These are phyloP conservation scores for Trypoxylus dichotomus DNA, from an alignment of 1,140 invertebrate species.

Conservation along the genomic window DNA sequence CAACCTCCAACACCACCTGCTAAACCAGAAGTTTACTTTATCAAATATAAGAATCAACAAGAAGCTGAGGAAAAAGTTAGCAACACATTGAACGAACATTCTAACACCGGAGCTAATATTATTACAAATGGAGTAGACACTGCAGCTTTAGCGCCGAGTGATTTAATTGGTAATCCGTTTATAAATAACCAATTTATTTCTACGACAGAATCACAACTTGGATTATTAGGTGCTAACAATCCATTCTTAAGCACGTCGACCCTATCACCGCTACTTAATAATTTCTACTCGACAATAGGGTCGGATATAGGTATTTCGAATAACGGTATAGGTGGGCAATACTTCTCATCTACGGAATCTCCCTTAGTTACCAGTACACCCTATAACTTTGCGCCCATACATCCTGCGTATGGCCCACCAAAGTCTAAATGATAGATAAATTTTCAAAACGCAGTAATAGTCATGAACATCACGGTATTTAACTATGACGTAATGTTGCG, in stretches of 20 bases:
- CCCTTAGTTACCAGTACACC: conserved; percentile 6
- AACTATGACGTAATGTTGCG: background rate
- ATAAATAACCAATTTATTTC: background rate
- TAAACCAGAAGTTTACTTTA: conserved; percentile 84
- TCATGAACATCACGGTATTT: background rate
- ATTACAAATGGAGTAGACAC: conserved; percentile 15
- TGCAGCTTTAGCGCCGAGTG: background rate
- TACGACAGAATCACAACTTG: background rate
- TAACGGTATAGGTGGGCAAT: conserved; percentile 24
- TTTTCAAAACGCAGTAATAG: background rate
- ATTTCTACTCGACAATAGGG: background rate
- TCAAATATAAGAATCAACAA: conserved; percentile 80
- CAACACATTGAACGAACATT: conserved; percentile 22
- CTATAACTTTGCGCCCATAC: background rate
- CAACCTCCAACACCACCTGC: conserved; percentile 72
- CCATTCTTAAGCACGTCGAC: conserved; percentile 6
- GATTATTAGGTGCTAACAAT: background rate
- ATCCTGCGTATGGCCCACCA: conserved; percentile 11
- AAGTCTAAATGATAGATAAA: background rate
- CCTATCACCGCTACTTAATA: background rate
- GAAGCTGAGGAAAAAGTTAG: conserved; percentile 48
- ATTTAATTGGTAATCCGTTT: background rate
- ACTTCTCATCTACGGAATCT: conserved; percentile 16
- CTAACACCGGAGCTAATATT: conserved; percentile 16
- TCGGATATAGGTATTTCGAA: background rate